Evolutionary conservation across 2,113 vertebrate genomes (phyloP).

Genomic region (Nothocercus julius): DNA sequence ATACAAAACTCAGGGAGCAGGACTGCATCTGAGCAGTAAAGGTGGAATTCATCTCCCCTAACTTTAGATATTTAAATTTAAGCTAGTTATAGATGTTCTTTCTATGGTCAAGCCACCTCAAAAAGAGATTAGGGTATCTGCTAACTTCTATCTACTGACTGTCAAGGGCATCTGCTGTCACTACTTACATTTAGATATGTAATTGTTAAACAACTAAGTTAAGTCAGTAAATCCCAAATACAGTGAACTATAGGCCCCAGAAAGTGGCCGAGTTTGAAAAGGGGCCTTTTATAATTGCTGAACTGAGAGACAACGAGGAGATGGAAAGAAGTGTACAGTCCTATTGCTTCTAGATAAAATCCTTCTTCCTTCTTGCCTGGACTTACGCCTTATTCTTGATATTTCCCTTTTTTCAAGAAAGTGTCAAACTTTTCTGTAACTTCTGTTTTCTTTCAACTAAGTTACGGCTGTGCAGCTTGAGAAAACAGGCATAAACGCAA

Average conservation of each 20-base stretch:
- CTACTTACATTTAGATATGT: not conserved
- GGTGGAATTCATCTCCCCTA: not conserved
- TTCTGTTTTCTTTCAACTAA: not conserved
- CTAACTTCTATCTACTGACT: not conserved
- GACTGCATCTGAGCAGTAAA: not conserved
- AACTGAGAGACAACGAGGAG: not conserved
- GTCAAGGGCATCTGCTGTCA: not conserved
- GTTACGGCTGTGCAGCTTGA: not conserved
- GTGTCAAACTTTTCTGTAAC: rapidly evolving
- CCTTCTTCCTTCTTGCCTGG: not conserved
- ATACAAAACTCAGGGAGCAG: not conserved
- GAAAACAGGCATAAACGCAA: not conserved
- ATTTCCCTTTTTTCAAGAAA: not conserved
- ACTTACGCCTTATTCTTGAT: not conserved
- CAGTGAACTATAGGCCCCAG: not conserved
- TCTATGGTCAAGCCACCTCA: not conserved
- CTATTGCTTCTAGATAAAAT: not conserved
- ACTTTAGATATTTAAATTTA: rapidly evolving
- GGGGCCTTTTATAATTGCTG: not conserved
- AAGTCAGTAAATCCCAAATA: not conserved
- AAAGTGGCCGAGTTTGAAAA: not conserved
- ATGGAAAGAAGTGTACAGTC: not conserved
- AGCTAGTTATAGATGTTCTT: not conserved
- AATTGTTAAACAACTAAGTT: not conserved
- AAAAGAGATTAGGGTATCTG: not conserved